Evolutionary conservation across 1,140 invertebrate genomes (phyloP).

Genomic region (Drosophila truncata): DNA sequence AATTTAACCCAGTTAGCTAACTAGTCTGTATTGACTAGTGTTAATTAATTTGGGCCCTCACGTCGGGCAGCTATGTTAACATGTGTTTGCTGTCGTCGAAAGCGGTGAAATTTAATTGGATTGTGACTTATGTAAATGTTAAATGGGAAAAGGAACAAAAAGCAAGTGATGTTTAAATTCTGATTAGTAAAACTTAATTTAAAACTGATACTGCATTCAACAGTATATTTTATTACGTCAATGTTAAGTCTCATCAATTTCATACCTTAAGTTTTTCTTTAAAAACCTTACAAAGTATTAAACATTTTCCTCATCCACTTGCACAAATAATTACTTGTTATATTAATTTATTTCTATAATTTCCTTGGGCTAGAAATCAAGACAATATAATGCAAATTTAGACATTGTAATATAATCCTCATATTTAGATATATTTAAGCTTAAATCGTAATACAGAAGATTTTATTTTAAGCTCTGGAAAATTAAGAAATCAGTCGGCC

Average conservation of each 20-base stretch:
- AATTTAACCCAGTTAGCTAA: slow-evolving; percentile 43
- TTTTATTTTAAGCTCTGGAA: neutral
- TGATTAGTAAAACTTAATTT: neutral
- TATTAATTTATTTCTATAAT: neutral
- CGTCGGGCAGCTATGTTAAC: slow-evolving; percentile 25
- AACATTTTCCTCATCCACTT: no score
- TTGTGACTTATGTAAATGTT: slow-evolving; percentile 5
- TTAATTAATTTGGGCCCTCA: slow-evolving; percentile 55
- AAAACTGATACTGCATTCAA: neutral
- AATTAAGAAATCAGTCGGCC: neutral
- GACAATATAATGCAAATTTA: no score
- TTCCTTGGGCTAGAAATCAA: neutral
- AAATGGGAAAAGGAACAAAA: neutral
- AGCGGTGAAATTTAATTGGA: slow-evolving; percentile 44
- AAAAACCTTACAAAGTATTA: no score
- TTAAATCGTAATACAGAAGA: neutral
- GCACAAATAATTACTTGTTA: neutral
- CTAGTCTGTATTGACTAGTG: slow-evolving; percentile 56
- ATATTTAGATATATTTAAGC: neutral
- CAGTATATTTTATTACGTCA: neutral
- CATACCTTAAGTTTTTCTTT: no score
- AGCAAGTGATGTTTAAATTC: neutral
- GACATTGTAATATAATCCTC: neutral
- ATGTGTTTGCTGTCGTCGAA: slow-evolving; percentile 38
- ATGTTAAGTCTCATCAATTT: no score